Percentiles rank a stretch among this genome's conserved stretches.
Conservation (phyloP, 2,797 vertebrate genomes). For the Hyperoplus immaculatus region DNA sequence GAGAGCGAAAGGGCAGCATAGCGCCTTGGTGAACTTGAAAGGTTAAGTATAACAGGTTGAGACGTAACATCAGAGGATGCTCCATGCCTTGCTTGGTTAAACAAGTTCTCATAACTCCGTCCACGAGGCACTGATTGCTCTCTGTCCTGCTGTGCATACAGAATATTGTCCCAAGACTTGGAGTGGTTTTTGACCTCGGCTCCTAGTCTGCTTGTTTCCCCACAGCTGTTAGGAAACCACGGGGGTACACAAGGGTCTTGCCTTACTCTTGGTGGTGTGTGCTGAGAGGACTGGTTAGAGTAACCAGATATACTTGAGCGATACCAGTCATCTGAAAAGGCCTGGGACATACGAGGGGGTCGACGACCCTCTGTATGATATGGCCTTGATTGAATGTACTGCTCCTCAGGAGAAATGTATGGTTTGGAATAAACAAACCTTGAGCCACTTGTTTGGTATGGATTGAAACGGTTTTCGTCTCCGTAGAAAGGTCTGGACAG, state of each 20-base stretch:
- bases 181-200: conserved; percentile 92
- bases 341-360: conserved; percentile 85
- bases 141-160: conserved; percentile 85
- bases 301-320: conserved; percentile 88
- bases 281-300: conserved; percentile 85
- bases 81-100: conserved; percentile 86
- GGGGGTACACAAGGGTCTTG: conserved; percentile 85
- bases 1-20: conserved; percentile 96
- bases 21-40: conserved; percentile 95
- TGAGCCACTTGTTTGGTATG: conserved; percentile 79
- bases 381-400: conserved; percentile 81
- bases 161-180: conserved; percentile 97
- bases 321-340: conserved; percentile 91
- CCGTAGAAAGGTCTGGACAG: conserved; percentile 87
- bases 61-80: conserved; percentile 86
- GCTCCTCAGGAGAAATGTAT: conserved; percentile 79
- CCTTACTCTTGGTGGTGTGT: conserved; percentile 81
- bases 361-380: conserved; percentile 90
- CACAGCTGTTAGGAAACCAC: conserved; percentile 88
- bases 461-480: conserved; percentile 85
- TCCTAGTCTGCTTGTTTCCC: conserved; percentile 87
- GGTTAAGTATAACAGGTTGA: conserved; percentile 93
- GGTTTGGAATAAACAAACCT: conserved; percentile 87
- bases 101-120: conserved; percentile 95
- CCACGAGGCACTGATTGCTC: conserved; percentile 90